These are phyloP conservation scores for Nomia melanderi DNA, from an alignment of 1,140 invertebrate species.

Conservation along the genomic window DNA sequence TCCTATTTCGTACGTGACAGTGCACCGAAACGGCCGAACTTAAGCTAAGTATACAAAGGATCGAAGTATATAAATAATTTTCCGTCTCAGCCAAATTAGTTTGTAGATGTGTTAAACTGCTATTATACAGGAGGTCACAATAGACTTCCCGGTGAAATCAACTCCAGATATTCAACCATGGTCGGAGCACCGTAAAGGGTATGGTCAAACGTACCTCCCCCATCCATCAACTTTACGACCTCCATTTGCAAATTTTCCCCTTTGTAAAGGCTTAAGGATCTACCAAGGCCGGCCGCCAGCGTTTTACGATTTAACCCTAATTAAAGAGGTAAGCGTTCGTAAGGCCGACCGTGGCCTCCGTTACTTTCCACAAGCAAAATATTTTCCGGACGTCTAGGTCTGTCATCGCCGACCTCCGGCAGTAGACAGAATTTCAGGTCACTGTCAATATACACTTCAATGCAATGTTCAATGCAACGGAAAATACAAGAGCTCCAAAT, in stretches of 20 bases:
- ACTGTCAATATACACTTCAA: too few species aligned
- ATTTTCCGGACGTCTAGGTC: constrained; percentile 49
- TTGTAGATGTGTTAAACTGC: background rate
- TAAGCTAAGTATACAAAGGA: too few species aligned
- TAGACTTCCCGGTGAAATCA: constrained; percentile 26
- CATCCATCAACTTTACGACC: constrained; percentile 73
- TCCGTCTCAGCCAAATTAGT: background rate
- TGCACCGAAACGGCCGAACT: too few species aligned
- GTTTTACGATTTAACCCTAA: constrained; percentile 77
- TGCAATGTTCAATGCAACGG: too few species aligned
- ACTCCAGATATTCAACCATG: constrained; percentile 43
- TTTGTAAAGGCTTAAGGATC: constrained; percentile 69
- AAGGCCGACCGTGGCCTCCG: constrained; percentile 42
- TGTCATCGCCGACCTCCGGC: too few species aligned
- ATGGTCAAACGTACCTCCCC: constrained; percentile 29
- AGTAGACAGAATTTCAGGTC: too few species aligned
- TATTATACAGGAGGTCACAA: background rate
- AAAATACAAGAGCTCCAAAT: too few species aligned
- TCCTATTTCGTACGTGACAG: too few species aligned
- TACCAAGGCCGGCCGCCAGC: constrained; percentile 58
- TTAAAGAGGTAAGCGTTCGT: constrained; percentile 73
- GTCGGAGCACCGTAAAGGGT: constrained; percentile 56
- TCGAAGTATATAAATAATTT: background rate
- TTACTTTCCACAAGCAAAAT: constrained; percentile 38
- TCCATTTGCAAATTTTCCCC: constrained; percentile 70